These are phyloP conservation scores for Matsumyia berberina DNA, from an alignment of 2,888 invertebrate species.

Conservation along the genomic window DNA sequence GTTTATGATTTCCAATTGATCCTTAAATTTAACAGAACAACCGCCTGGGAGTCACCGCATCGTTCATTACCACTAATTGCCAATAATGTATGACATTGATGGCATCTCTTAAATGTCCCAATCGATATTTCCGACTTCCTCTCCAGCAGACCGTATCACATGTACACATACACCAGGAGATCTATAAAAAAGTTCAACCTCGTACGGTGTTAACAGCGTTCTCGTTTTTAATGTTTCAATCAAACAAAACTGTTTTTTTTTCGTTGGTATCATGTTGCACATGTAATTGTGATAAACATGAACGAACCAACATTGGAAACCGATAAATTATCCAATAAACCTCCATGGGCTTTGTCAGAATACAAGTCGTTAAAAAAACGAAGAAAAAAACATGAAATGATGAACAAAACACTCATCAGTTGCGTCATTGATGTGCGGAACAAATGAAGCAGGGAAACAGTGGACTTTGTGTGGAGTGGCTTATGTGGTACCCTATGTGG, in stretches of 20 bases:
- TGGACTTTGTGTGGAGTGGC: background rate
- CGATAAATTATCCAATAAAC: conserved; percentile 11
- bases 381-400: background rate
- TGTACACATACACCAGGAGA: background rate
- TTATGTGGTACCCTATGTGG: background rate
- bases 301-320: conserved; percentile 18
- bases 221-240: conserved; percentile 35
- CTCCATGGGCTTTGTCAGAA: background rate
- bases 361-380: background rate
- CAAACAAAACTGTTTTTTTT: conserved; percentile 2
- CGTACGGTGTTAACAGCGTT: conserved; percentile 18
- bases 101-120: conserved; percentile 14
- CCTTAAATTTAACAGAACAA: too few species aligned
- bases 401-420: background rate
- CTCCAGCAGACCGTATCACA: background rate
- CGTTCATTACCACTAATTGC: conserved; percentile 17
- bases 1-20: too few species aligned
- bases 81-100: conserved; percentile 22
- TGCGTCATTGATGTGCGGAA: conserved; percentile 1
- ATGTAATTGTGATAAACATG: conserved; percentile 36
- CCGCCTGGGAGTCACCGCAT: background rate
- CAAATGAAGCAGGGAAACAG: too few species aligned
- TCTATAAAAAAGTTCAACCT: conserved; percentile 16
- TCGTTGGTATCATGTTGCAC: conserved; percentile 1
- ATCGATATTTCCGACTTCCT: conserved; percentile 3